Percentiles rank a stretch among this genome's conserved stretches.
Evolutionary conservation across 2,797 vertebrate species (phyloP).

Genomic region (Takifugu ocellatus): DNA sequence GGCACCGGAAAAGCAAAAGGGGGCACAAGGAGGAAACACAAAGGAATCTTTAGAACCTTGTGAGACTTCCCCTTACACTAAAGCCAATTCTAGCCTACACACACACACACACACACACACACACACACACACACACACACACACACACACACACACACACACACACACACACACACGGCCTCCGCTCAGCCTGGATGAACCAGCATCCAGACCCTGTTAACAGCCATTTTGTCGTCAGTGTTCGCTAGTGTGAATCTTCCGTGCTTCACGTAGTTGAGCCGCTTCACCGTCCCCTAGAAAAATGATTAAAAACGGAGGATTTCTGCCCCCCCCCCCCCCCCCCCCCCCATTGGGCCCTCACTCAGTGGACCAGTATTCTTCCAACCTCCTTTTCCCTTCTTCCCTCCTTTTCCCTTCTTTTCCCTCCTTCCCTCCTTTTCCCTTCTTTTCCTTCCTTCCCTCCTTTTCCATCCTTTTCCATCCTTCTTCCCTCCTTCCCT

Average conservation of each 20-base stretch:
- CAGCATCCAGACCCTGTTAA: conserved; percentile 1
- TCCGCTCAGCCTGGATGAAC: conserved; percentile 17
- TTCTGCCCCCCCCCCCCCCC: conserved; percentile 33
- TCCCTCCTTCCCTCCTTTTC: conserved; percentile 18
- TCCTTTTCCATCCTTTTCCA: conserved; percentile 25
- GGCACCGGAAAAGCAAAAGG: too few relatives aligned
- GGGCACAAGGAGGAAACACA: too few relatives aligned
- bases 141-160: too few relatives aligned
- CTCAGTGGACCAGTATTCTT: background rate
- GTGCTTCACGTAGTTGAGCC: background rate
- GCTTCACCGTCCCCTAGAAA: too few relatives aligned
- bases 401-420: conserved; percentile 21
- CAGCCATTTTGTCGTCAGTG: conserved; percentile 7
- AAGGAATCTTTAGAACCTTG: too few relatives aligned
- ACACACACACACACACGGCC: background rate
- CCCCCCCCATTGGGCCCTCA: background rate
- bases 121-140: too few relatives aligned
- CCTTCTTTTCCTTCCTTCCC: conserved; percentile 27
- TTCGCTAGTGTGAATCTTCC: conserved; percentile 14
- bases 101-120: too few relatives aligned
- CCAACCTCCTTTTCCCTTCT: conserved; percentile 1
- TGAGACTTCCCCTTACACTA: too few relatives aligned
- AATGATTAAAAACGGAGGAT: background rate
- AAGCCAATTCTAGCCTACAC: too few relatives aligned
- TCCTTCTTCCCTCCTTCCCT: conserved; percentile 30